A percentile compares a stretch with the other conserved stretches of the same genome.
phyloP scores from a whole-genome alignment of 2,113 vertebrate genomes.

The Coracopsis vasa region DNA sequence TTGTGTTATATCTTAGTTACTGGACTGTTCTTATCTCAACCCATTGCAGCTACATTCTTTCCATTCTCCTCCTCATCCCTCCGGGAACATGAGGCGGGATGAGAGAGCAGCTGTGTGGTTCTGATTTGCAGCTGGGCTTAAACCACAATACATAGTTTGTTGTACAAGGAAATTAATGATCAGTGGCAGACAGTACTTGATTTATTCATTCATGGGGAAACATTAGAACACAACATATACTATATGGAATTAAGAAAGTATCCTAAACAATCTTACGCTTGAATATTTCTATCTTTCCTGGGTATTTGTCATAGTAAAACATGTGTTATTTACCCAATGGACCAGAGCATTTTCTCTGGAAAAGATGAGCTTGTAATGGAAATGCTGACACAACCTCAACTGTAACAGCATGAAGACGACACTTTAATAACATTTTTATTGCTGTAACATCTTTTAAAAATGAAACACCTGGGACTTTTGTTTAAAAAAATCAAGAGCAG shows the following conservation, averaged over 20 bases:
- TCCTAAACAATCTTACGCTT: slow-evolving; percentile 1
- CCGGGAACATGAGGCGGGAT: no score
- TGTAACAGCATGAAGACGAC: slow-evolving; percentile 54
- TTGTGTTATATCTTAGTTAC: no score
- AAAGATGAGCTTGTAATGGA: slow-evolving; percentile 63
- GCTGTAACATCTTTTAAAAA: slow-evolving; percentile 65
- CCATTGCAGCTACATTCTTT: no score
- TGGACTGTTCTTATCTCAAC: no score
- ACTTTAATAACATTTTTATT: slow-evolving; percentile 70
- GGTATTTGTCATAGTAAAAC: slow-evolving; percentile 34
- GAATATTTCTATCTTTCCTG: slow-evolving; percentile 25
- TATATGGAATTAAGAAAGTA: neutral
- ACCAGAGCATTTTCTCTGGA: slow-evolving; percentile 50
- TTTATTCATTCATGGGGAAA: slow-evolving; percentile 23
- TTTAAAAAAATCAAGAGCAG: slow-evolving; percentile 15
- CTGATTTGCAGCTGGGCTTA: no score
- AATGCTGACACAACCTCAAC: slow-evolving; percentile 61
- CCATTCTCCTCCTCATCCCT: no score
- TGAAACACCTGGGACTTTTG: slow-evolving; percentile 53
- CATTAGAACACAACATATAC: neutral
- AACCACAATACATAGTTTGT: neutral
- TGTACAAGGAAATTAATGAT: neutral
- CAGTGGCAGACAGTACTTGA: neutral
- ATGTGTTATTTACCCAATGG: slow-evolving; percentile 61
- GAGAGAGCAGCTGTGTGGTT: no score